Evolutionary conservation across 2,888 invertebrate species (phyloP), one percentile per base, ranked within the genome.

Genomic region (Philereme vetulata): DNA sequence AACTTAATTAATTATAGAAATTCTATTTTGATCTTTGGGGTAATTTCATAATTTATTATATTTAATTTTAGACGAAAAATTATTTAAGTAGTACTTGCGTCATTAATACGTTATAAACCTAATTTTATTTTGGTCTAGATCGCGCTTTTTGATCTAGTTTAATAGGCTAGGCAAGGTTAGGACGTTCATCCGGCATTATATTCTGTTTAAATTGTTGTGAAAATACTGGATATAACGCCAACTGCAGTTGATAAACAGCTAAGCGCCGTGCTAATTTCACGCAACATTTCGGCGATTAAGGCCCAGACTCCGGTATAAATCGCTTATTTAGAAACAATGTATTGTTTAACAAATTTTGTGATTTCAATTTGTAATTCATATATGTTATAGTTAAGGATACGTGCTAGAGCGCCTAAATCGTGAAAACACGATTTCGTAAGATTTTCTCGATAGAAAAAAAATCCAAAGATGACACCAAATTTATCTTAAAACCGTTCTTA

Each of bases 21-120:
- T 35, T 51, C 47, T 52, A 42, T 49, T 60, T 56, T 49, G 51
- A 56, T 55, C 55, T 60, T 47, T 47, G 9, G 36, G 11, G 32
- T 44, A 8, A 32, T 46, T 60, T 51, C 9, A 49, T 48, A 49
- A 60, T 56, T 56, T 49, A 61, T 45, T 46, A 10, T 46, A n/a
- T 8, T 54, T 40, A 5, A n/a, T 44, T 36, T 44, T 5, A 8
- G 46, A 11, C 40, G 21, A 45, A 38, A 38, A 40, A 57, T 57
- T 62, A 62, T 57, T 56, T 44, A 57, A 57, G 38, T 54, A 57
- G 54, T 57, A 40, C 51, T 51, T 58, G 54, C 62, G 62, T 62
- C 62, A 62, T 62, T 58, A 34, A 54, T 51, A 21, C 21, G 32
- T 50, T 40, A 50, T 55, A 51, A 62, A 59, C 44, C 35, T 33